Base-by-base conservation (phyloP, 2,797 vertebrate species). In the Phoxinus dragarum region DNA sequence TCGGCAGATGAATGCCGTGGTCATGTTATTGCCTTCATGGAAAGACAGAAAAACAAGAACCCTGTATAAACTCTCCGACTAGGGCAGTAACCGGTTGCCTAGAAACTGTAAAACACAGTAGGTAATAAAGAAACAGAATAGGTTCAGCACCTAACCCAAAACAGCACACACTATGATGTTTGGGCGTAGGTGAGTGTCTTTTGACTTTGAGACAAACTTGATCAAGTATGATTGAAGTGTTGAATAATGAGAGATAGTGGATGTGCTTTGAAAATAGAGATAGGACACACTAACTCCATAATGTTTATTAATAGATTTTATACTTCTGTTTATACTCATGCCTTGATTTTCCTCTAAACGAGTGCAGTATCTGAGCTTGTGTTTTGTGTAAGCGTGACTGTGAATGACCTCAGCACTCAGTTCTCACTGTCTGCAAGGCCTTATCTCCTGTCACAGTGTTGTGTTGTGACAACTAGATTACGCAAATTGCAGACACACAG, bases 91-190 rank as follows among this genome's bases (percentile, higher is more conserved):
- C 74, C 17, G 79, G 90, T 91, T 90, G 90, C 93, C 80, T 90
- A 88, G 94, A 85, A 91, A 93, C 90, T 86, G 82, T n/a, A 83
- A 73, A 83, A 90, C 83, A 88, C 84, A 86, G 87, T 73, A 73
- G 71, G 86, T 90, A 88, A 89, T 91, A 89, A 86, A 90, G 80
- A 79, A 66, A 79, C 38, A 34, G 31, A 44, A 66, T 66, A 66
- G 82, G 91, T 88, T 90, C 69, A 88, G 49, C 56, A 61, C 74
- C 47, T 85, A 64, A 67, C 31, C 40, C 56, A 74, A 80, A 76
- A 61, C 73, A 80, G 86, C 77, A 89, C 73, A 90, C 38, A 14
- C 59, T 81, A 79, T 67, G 31, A 75, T 81, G 81, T 80, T 72
- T 75, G 76, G 19, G 78, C 80, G 47, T 64, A 85, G 77, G 44